Evolutionary conservation across 2,113 vertebrate genomes (phyloP).

Genomic region (Lutjanus erythropterus): DNA sequence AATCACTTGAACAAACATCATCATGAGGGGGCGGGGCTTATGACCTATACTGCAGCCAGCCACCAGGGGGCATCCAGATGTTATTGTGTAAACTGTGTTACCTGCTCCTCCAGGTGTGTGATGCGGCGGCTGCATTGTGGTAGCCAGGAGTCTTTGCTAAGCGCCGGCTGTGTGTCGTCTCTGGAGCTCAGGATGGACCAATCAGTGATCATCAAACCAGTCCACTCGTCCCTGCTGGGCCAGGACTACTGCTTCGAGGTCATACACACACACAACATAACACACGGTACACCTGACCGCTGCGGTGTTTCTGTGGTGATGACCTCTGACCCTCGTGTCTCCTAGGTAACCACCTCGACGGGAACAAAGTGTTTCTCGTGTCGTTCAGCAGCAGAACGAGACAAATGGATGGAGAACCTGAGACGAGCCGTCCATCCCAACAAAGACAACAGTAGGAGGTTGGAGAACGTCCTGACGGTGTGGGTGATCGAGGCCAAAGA

Average conservation of each 20-base stretch:
- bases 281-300: neutral
- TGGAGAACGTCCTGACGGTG: conserved; percentile 94
- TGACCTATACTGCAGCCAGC: too few species aligned
- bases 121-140: conserved; percentile 91
- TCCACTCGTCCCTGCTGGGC: conserved; percentile 95
- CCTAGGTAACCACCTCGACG: conserved; percentile 95
- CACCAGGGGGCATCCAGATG: too few species aligned
- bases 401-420: conserved; percentile 99
- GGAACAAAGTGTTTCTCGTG: conserved; percentile 99
- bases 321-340: conserved; percentile 49
- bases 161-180: conserved; percentile 89
- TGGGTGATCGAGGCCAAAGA: conserved; percentile 99
- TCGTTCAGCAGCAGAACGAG: conserved; percentile 95
- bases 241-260: conserved; percentile 99
- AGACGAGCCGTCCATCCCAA: conserved; percentile 96
- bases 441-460: conserved; percentile 96
- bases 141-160: conserved; percentile 94
- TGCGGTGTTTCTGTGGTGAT: neutral
- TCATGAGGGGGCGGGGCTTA: too few species aligned
- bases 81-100: too few species aligned
- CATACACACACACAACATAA: conserved; percentile 14
- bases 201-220: conserved; percentile 92
- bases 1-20: too few species aligned
- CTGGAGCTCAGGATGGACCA: conserved; percentile 93
- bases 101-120: conserved; percentile 86